Base-by-base conservation (phyloP, 2,797 vertebrate genomes). In the Notamacropus eugenii region DNA sequence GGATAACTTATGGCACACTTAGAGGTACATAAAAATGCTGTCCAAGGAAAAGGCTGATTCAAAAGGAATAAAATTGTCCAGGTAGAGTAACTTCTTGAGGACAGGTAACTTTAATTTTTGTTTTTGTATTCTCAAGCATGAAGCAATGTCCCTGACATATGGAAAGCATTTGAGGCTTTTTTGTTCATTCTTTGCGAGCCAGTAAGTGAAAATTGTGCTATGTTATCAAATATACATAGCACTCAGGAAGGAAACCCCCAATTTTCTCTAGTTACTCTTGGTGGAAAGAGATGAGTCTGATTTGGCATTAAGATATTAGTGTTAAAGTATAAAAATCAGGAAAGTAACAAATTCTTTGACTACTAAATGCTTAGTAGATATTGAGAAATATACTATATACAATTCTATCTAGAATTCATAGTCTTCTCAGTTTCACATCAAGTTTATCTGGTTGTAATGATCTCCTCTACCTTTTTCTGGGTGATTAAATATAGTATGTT, bases 401-500 rank as follows among this genome's bases (percentile, higher is more conserved):
- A 94, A 91, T n/a, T 67, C 94, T 95, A 27, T 91, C 97, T 54
- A 92, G 55, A 94, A 94, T 92, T 95, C n/a, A 40, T 93, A 56
- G 54, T 74, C 59, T 96, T 91, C 93, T 94, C 90, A 97, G 11
- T 0, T 94, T 93, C 46, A 3, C 67, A 2, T 59, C 93, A 4
- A 5, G 2, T 93, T 54, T 62, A 92, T 93, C 94, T 13, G 87
- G 11, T n/a, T 95, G 4, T 96, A 95, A 92, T 95, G 50, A 52
- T 96, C 82, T 93, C 91, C 95, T 31, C n/a, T 92, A 92, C 94
- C 93, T 98, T 95, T 90, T 27, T 94, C 27, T 94, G 58, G 96
- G 34, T 92, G 90, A 96, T 96, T 96, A 91, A 93, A 95, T 96
- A 55, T 9, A 67, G 27, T 92, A 92, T 87, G 54, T 94, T 95